These are phyloP conservation scores for Lagopus muta DNA, from an alignment of 2,113 vertebrate genomes.

Conservation along the genomic window DNA sequence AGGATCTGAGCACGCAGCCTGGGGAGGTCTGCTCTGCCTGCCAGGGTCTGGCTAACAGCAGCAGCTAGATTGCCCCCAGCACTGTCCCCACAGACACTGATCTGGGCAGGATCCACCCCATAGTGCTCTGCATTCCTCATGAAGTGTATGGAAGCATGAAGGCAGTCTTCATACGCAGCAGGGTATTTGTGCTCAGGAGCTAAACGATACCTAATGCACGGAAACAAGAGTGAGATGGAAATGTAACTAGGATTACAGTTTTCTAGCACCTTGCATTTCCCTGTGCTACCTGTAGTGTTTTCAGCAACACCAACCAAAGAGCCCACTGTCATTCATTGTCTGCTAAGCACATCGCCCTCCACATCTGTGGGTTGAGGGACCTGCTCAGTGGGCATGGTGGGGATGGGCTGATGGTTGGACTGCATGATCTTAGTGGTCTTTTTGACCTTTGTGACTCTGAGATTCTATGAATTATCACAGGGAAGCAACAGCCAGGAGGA, in stretches of 20 bases:
- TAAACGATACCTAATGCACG: constrained; percentile 69
- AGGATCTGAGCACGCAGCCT: constrained; percentile 83
- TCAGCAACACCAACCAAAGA: not conserved
- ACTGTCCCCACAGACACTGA: constrained; percentile 83
- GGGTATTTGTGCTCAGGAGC: constrained; percentile 82
- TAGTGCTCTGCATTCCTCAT: constrained; percentile 76
- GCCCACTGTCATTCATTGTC: not conserved
- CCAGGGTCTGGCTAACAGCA: constrained; percentile 77
- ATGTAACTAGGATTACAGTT: not conserved
- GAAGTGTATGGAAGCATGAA: constrained; percentile 78
- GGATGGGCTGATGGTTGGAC: too few relatives aligned
- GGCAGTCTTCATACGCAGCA: constrained; percentile 74
- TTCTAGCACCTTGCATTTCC: not conserved
- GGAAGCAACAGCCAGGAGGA: not conserved
- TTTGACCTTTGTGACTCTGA: too few relatives aligned
- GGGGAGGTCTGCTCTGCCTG: constrained; percentile 64
- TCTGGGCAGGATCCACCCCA: constrained; percentile 74
- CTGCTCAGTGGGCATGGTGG: too few relatives aligned
- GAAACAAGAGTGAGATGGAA: not conserved
- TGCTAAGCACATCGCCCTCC: not conserved
- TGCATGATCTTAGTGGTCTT: too few relatives aligned
- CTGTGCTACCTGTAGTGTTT: not conserved
- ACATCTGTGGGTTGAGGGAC: too few relatives aligned
- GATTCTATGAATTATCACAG: not conserved
- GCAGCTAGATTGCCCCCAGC: constrained; percentile 78